Base-by-base conservation (phyloP, 2,797 vertebrate species). In the Ammospiza maritima region DNA sequence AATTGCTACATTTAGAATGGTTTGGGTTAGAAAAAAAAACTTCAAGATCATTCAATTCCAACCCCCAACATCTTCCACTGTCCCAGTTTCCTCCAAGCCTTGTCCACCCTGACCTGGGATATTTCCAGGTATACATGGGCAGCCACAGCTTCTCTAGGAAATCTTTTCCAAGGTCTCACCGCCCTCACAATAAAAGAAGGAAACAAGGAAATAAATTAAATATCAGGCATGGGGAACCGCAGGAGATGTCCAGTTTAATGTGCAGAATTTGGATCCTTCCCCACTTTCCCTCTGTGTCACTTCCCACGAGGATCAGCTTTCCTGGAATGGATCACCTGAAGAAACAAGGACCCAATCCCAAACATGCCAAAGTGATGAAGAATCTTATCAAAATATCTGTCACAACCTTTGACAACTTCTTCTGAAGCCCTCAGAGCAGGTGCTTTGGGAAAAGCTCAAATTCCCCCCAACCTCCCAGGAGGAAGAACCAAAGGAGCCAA, bases 61-160 rank as follows among this genome's bases (percentile, higher is more conserved):
- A 6, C 6, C 3, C 30, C 20, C 34, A n/a, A 15, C 40, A 19
- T 8, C 2, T 54, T 5, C 54, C 40, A 60, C 21, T 7, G 1
- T 30, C 21, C 47, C 70, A 81, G 9, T 3, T 0, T 42, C 30
- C 26, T 42, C 42, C 29, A 38, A 88, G 3, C 9, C 16, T 25
- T 1, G 1, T 54, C 47, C 77, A 74, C 1, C 34, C 42, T 48
- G 48, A 9, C 40, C 48, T 48, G 10, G 48, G 36, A 5, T 6
- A 50, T 6, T 75, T 11, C 16, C 70, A 62, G 48, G 16, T 34
- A 54, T 75, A 17, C 61, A 50, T 18, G 27, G 10, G 5, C 22
- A 60, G 22, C 38, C 54, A 23, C 18, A 53, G 16, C n/a, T 67
- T 16, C 54, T 69, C 72, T 20, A 21, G 56, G 22, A 62, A 57